A percentile compares a stretch with the other conserved stretches of the same genome.
phyloP scores from a whole-genome alignment of 1,140 invertebrate genomes.

The Aricia agestis region DNA sequence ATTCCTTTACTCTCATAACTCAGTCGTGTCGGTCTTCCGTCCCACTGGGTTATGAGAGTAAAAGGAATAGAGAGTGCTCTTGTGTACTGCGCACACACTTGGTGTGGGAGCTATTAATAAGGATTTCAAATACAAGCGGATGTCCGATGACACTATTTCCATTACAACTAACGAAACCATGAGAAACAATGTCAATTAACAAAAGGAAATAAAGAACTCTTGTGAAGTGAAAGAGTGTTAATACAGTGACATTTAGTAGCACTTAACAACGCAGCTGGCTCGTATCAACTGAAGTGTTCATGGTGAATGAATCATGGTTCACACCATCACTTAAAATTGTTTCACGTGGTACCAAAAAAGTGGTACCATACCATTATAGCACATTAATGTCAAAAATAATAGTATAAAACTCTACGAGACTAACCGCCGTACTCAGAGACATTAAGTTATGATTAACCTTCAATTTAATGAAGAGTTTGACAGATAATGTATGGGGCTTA shows the following conservation, averaged over 20 bases:
- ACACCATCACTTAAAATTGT: conserved; percentile 8
- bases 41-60: no score
- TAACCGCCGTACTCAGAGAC: no score
- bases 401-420: no score
- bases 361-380: background rate
- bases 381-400: no score
- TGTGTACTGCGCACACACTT: no score
- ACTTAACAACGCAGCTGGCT: conserved; percentile 50
- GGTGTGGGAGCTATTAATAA: no score
- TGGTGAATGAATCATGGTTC: conserved; percentile 31
- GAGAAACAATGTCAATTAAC: conserved; percentile 60
- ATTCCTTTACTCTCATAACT: no score
- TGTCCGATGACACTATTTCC: background rate
- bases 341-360: background rate
- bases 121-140: background rate
- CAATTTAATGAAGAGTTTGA: no score
- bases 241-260: conserved; percentile 60
- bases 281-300: conserved; percentile 49
- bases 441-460: no score
- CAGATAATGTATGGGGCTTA: no score
- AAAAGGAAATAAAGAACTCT: conserved; percentile 45
- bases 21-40: no score
- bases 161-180: conserved; percentile 43
- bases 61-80: no score
- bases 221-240: conserved; percentile 41